Evolutionary conservation across 2,888 invertebrate genomes (phyloP), one percentile per base, ranked within the genome.

Genomic region (Andrena dorsata): DNA sequence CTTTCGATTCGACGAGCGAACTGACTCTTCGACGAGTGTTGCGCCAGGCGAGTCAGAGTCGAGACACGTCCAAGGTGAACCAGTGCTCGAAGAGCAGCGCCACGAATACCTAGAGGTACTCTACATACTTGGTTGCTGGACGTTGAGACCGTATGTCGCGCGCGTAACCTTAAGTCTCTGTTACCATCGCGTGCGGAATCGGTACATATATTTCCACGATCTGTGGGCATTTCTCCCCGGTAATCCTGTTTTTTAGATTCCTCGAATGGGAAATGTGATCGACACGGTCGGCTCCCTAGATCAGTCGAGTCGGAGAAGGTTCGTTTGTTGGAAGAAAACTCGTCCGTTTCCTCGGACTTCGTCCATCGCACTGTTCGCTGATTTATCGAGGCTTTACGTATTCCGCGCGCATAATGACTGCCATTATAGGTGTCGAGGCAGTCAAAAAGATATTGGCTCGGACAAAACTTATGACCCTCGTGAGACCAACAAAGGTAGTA

Each of bases 11-110:
- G 71, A 74, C 53, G 72, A 74, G 74, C 71, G 35, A 75, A 75
- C 79, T 64, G 80, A 76, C 80, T 83, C 82, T 80, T 74, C 66
- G 84, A 82, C 78, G 83, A 77, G 80, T 70, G 84, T 82, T 65
- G 74, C 32, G 75, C 69, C 73, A 85, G 63, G 74, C 87, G 69
- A 82, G 84, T 74, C 78, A 65, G 81, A 82, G 83, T 63, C 85
- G 86, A 82, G 90, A 89, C 90, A 89, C 89, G 89, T 91, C 90
- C 93, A 93, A 93, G 92, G 92, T 93, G 91, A 93, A 93, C 93
- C 92, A 83, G 92, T 93, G 90, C 85, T 90, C 88, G 84, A 82
- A 78, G 87, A 88, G 87, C 86, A 84, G 73, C 82, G 80, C 84
- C 87, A 82, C 88, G 84, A 86, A 88, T 86, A 86, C 82, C 87